These are phyloP conservation scores for Aplodontia rufa DNA, from an alignment of 2,113 vertebrate species.

Conservation along the genomic window DNA sequence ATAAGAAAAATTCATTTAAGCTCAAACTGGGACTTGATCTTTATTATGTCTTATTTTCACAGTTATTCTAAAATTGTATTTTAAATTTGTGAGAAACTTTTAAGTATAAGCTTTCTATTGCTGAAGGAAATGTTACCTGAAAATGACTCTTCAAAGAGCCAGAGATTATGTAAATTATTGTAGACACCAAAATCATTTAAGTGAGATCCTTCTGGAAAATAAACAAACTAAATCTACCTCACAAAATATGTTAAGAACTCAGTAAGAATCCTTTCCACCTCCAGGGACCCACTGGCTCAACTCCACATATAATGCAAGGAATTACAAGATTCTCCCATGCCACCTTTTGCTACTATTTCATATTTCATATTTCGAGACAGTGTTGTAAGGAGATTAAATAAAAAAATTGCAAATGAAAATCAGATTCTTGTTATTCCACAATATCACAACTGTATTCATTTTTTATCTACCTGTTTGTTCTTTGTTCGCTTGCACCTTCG, in stretches of 20 bases:
- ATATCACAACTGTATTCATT: slow-evolving; percentile 13
- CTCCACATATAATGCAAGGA: not conserved
- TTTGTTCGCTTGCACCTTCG: not conserved
- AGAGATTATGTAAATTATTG: not conserved
- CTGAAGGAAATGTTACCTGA: not conserved
- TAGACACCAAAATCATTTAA: not conserved
- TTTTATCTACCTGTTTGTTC: not conserved
- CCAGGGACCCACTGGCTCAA: not conserved
- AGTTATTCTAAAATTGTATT: slow-evolving; percentile 36
- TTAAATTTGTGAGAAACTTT: slow-evolving; percentile 32
- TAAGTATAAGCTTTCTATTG: not conserved
- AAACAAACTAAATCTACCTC: not conserved
- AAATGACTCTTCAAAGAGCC: slow-evolving; percentile 12
- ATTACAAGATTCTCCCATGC: not conserved
- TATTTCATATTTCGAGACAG: not conserved
- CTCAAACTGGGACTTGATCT: slow-evolving; percentile 11
- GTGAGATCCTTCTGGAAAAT: not conserved
- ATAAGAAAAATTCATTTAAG: slow-evolving; percentile 40
- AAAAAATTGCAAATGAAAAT: not conserved
- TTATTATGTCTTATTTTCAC: slow-evolving; percentile 27
- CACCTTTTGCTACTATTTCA: not conserved
- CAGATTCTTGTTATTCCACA: not conserved
- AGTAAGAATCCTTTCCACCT: not conserved
- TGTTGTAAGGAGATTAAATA: not conserved
- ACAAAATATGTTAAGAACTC: not conserved